phyloP scores from a whole-genome alignment of 2,113 vertebrate species.

The Gnathonemus echidnorhynchus region DNA sequence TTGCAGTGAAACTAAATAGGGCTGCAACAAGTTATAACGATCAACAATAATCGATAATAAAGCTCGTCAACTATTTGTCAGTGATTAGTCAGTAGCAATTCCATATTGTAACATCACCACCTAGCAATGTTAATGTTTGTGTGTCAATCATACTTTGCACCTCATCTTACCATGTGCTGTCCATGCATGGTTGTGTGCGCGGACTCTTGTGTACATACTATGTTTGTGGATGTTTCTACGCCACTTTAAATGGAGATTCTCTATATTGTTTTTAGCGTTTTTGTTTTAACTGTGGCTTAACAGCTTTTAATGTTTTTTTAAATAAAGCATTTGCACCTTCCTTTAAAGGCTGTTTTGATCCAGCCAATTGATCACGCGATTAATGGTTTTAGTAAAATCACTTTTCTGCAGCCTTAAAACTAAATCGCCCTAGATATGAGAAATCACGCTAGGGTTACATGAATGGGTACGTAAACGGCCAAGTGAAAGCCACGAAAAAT shows the following conservation, averaged over 20 bases:
- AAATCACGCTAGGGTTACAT: not conserved
- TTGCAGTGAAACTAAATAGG: not conserved
- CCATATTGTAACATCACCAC: not conserved
- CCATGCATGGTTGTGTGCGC: too few relatives aligned
- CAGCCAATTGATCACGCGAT: not conserved
- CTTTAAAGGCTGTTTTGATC: not conserved
- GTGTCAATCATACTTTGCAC: not conserved
- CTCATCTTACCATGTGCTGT: not conserved
- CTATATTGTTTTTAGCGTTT: not conserved
- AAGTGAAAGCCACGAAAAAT: not conserved
- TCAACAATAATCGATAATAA: not conserved
- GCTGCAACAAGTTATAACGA: not conserved
- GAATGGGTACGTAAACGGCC: not conserved
- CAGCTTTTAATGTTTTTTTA: not conserved
- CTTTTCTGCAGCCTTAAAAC: not conserved
- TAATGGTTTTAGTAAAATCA: not conserved
- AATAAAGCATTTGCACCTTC: not conserved
- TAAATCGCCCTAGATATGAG: not conserved
- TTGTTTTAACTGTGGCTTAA: not conserved
- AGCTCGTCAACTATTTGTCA: not conserved
- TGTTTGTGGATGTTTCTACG: not conserved
- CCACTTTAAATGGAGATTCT: not conserved
- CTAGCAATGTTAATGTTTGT: not conserved
- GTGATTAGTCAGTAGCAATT: not conserved
- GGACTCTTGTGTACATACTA: not conserved